Evolutionary conservation across 2,113 vertebrate species (phyloP), one percentile per base, ranked within the genome.

Genomic region (Nothoprocta pentlandii): DNA sequence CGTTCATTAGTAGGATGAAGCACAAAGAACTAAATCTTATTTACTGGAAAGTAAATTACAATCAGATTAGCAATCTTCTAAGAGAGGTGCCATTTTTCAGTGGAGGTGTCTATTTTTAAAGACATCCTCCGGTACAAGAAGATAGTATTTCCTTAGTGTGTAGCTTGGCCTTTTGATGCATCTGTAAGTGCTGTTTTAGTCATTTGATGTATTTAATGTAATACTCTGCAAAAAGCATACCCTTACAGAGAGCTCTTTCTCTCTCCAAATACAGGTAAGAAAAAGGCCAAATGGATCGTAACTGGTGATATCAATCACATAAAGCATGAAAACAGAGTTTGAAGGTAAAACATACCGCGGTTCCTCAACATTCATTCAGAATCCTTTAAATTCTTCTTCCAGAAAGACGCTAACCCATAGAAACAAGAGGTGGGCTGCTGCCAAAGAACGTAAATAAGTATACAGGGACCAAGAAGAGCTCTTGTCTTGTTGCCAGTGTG

Each of bases 1-100:
- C 86, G 74, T 61, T 90, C 61, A 75, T 90, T 90, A 96, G 51
- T 10, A 86, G 61, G 80, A 61, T 44, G 64, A 95, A 90, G 56
- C 93, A 88, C 56, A 75, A 86, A 62, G 82, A 96, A 83, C 73
- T 47, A 71, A 80, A 83, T 63, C 54, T 79, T 58, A 68, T 84
- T 90, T 68, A 86, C 59, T 76, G 41, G 11, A 36, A 87, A 86
- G 51, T 86, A 92, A 90, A 90, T 86, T 46, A 34, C 51, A 80
- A 77, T 56, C 49, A 67, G 59, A 78, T 93, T 78, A 92, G 56
- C 30, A 78, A 42, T 79, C 42, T 61, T 86, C 78, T 78, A 83
- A 83, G 42, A 83, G 51, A 78, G 36, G 53, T 28, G 39, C 59
- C 51, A 51, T 78, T 77, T 4, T 19, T 10, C 14, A 58, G 25